Evolutionary conservation across 2,888 invertebrate species (phyloP), one percentile per base, ranked within the genome.

Genomic region (Cheilosia variabilis): DNA sequence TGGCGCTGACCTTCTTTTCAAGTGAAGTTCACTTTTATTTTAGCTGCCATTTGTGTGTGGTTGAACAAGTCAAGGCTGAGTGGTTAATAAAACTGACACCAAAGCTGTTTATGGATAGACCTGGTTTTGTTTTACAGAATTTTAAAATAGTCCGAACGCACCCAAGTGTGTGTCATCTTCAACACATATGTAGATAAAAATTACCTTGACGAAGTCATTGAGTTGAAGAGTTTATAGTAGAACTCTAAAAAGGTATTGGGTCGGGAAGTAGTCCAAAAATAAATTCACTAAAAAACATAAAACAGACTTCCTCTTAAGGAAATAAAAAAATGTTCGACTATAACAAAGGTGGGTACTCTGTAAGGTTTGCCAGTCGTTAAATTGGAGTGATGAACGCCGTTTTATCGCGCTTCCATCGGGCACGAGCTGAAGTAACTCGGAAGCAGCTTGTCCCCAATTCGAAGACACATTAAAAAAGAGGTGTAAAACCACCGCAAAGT

Each of bases 21-120:
- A 65, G 15, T 53, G 71, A 60, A 82, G 58, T 77, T 82, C 82
- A 53, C 45, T 60, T 82, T 53, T 65, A 43, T 34, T 60, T 71
- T 52, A 52, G 22, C 37, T 22, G 13, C 24, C 9, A 31, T 19
- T 4, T 31, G 5, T 15, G n/a, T 75, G 60, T 24, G 57, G 55
- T 50, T 71, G 24, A 57, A 41, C 45, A 77, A 71, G 65, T 69
- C 68, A 34, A 78, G 66, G 69, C 53, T 47, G 37, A 65, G 65
- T 55, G 37, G 37, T 63, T 27, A 45, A 69, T 55, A 27, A 72
- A 58, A 34, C 15, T 37, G 22, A 73, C 71, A 76, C 53, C 73
- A 78, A 60, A 55, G 15, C 27, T 65, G 17, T 82, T 72, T 82
- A 82, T 82, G 53, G 82, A 13, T 34, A 58, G 55, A 63, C 62